Conservation (phyloP, 2,113 vertebrate genomes). For the Sclerurus mexicanus region DNA sequence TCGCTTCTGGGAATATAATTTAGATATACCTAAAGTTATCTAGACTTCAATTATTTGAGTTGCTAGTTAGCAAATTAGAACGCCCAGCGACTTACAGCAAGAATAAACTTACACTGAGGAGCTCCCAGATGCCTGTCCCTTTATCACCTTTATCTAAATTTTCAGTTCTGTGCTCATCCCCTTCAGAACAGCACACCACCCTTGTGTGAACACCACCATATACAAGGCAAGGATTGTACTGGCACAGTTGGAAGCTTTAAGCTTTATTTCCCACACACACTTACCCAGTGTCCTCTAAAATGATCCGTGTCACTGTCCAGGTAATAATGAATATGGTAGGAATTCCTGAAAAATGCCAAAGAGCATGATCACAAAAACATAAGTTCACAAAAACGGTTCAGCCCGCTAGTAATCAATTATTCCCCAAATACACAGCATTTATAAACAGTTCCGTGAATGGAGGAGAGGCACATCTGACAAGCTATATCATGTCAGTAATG, state of each 20-base stretch:
- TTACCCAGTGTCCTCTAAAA: slow-evolving; percentile 90
- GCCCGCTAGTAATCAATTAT: not conserved
- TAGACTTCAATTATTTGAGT: not conserved
- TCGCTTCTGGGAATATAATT: not conserved
- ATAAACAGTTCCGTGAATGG: not conserved
- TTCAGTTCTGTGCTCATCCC: not conserved
- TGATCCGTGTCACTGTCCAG: slow-evolving; percentile 81
- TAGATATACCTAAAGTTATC: not conserved
- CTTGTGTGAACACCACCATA: not conserved
- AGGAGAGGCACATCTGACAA: not conserved
- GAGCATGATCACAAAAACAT: not conserved
- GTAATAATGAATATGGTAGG: slow-evolving; percentile 81
- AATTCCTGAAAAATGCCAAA: slow-evolving; percentile 74
- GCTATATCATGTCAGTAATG: not conserved
- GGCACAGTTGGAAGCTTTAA: not conserved
- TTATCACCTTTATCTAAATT: not conserved
- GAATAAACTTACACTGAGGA: not conserved
- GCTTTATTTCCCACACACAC: slow-evolving; percentile 4
- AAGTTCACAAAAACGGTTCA: not conserved
- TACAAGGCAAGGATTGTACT: not conserved
- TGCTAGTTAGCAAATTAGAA: not conserved
- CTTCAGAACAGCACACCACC: not conserved
- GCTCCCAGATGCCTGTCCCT: not conserved
- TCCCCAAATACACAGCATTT: not conserved
- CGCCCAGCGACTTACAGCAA: not conserved